A percentile compares a stretch with the other conserved stretches of the same genome.
Evolutionary conservation across 2,888 invertebrate species (phyloP).

Genomic region (Agrochola lychnidis): DNA sequence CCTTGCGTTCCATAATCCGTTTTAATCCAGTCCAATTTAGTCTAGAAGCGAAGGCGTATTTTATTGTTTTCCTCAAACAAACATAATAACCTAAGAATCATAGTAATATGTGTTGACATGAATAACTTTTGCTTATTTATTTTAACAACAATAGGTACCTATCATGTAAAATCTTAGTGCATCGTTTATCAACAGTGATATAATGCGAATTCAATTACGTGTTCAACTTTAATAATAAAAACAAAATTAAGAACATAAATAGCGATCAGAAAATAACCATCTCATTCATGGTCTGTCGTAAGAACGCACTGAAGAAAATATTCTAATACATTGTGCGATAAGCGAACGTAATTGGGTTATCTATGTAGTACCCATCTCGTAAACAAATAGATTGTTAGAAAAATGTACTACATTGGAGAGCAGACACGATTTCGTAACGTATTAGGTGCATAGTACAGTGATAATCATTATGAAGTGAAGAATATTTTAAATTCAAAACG

Average conservation of each 20-base stretch:
- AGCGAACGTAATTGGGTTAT: slow-evolving; percentile 84
- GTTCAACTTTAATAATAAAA: slow-evolving; percentile 23
- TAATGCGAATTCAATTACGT: slow-evolving; percentile 19
- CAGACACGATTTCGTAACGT: slow-evolving; percentile 65
- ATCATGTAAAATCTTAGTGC: not conserved
- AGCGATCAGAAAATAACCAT: slow-evolving; percentile 47
- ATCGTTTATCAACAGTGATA: slow-evolving; percentile 4
- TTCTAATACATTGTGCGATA: slow-evolving; percentile 82
- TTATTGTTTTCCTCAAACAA: slow-evolving; percentile 50
- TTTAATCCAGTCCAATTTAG: slow-evolving; percentile 34
- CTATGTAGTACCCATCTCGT: slow-evolving; percentile 80
- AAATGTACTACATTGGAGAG: slow-evolving; percentile 65
- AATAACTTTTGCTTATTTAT: not conserved
- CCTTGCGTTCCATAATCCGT: slow-evolving; percentile 22
- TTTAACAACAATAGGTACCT: not conserved
- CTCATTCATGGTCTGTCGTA: slow-evolving; percentile 74
- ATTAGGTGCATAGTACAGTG: slow-evolving; percentile 53
- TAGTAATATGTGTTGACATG: slow-evolving; percentile 1
- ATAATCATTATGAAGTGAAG: slow-evolving; percentile 19
- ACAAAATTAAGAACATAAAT: slow-evolving; percentile 29
- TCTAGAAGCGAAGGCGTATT: slow-evolving; percentile 38
- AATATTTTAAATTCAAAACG: slow-evolving; percentile 10
- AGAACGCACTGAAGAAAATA: slow-evolving; percentile 74
- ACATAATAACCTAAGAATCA: not conserved
- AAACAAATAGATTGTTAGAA: slow-evolving; percentile 80